Base-by-base conservation (phyloP, 2,888 invertebrate species). In the Ophion ellenae region DNA sequence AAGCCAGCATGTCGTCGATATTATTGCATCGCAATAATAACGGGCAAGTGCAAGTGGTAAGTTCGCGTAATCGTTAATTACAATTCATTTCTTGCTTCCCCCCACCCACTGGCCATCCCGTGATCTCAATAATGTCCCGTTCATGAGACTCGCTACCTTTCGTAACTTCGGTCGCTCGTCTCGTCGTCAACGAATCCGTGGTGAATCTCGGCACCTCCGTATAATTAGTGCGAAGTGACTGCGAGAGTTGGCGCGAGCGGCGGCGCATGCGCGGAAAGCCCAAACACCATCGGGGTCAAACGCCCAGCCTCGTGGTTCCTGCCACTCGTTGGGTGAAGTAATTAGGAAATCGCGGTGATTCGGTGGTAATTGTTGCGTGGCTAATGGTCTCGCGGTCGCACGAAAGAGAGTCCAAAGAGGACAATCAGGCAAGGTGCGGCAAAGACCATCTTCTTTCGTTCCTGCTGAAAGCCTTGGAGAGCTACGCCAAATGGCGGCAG, bases 41-140 rank as follows among this genome's bases (percentile, higher is more conserved):
- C 93, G 98, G 97, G 87, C 96, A 97, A 93, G 95, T 98, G 90
- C 95, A 98, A 92, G 97, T 98, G 97, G 98, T 98, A 95, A 97
- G 97, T 95, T 79, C 81, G 90, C 47, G 59, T 28, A 24, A 70
- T 40, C n/a, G 11, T 76, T 20, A 17, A 70, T 14, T n/a, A 32
- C 20, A 32, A 5, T 69, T 69, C 20, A 20, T 40, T 40, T 66
- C 17, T 57, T n/a, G 28, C 77, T 77, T 69, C 57, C 57, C 24
- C 32, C 45, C 11, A n/a, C 11, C 11, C 64, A 74, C 20, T 24
- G 10, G 66, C 24, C 69, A n/a, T 75, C 47, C 45, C 61, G 10
- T 20, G 17, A 47, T 20, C 70, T 53, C 57, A 74, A 61, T 57
- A 66, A 67, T 69, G 40, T 40, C 40, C 73, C 61, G 47, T 53